Conservation (phyloP, 2,797 vertebrate species). For the Denticeps clupeoides region DNA sequence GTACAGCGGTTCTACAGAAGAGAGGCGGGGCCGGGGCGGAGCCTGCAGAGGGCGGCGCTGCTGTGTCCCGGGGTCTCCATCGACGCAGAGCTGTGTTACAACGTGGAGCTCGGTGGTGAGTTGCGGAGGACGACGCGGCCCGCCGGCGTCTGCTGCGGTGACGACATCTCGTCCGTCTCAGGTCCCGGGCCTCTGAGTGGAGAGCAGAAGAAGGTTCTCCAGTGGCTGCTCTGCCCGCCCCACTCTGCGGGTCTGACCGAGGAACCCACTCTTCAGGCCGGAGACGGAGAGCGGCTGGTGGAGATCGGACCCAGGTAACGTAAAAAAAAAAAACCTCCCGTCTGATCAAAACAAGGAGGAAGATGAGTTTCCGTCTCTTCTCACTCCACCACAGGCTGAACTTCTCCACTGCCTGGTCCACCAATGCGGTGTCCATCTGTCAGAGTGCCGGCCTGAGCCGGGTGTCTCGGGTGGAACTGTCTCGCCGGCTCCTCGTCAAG, state of each 20-base stretch:
- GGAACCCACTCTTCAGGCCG: conserved; percentile 51
- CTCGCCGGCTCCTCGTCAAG: conserved; percentile 71
- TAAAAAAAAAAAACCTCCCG: neutral
- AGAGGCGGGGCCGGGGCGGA: conserved; percentile 40
- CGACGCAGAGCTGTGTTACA: conserved; percentile 60
- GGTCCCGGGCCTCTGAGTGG: conserved; percentile 43
- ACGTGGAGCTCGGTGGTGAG: conserved; percentile 63
- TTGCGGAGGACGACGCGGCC: neutral
- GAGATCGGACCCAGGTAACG: conserved; percentile 77
- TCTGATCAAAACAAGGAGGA: neutral
- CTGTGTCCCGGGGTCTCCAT: conserved; percentile 48
- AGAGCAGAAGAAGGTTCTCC: conserved; percentile 57
- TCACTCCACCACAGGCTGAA: conserved; percentile 59
- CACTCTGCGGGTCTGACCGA: conserved; percentile 52
- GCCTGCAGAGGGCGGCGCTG: conserved; percentile 44
- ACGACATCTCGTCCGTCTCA: too few relatives aligned
- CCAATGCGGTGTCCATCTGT: conserved; percentile 81
- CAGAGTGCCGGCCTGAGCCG: conserved; percentile 58
- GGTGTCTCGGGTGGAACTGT: conserved; percentile 70
- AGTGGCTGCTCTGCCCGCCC: conserved; percentile 71
- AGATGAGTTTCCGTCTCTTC: neutral
- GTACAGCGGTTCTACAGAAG: conserved; percentile 57
- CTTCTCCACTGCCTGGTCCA: conserved; percentile 80
- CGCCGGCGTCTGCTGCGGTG: neutral
- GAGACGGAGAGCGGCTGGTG: conserved; percentile 56